Evolutionary conservation across 2,888 invertebrate genomes (phyloP).

Genomic region (Altica lythri): DNA sequence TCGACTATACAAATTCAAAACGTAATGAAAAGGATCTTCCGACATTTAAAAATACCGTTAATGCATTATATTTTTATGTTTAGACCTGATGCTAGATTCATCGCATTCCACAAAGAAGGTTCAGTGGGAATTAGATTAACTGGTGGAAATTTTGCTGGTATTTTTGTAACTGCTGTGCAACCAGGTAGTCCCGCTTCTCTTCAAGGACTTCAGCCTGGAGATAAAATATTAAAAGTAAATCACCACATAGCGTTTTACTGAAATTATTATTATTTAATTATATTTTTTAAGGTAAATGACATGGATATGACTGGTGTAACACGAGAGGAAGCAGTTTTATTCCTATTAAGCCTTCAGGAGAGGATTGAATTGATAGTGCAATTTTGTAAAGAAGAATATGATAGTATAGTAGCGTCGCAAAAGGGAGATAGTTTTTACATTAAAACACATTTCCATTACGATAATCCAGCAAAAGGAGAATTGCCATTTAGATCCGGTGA

Average conservation of each 20-base stretch:
- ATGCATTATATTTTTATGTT: too few relatives aligned
- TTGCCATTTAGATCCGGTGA: slow-evolving; percentile 95
- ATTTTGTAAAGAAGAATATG: slow-evolving; percentile 92
- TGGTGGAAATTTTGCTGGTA: slow-evolving; percentile 98
- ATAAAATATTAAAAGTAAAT: slow-evolving; percentile 88
- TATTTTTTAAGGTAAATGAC: slow-evolving; percentile 80
- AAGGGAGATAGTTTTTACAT: slow-evolving; percentile 77
- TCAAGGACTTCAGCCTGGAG: slow-evolving; percentile 94
- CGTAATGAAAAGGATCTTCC: too few relatives aligned
- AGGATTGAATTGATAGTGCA: slow-evolving; percentile 95
- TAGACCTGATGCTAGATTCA: slow-evolving; percentile 85
- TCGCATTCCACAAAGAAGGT: slow-evolving; percentile 95
- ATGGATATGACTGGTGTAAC: slow-evolving; percentile 97
- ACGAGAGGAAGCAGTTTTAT: slow-evolving; percentile 94
- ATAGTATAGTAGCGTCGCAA: slow-evolving; percentile 88
- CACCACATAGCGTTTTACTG: background rate
- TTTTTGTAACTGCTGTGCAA: slow-evolving; percentile 98
- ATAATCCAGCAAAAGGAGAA: slow-evolving; percentile 90
- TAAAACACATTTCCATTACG: slow-evolving; percentile 96
- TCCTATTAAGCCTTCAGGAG: slow-evolving; percentile 87
- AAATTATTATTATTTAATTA: background rate
- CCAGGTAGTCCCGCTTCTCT: slow-evolving; percentile 93
- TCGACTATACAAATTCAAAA: too few relatives aligned
- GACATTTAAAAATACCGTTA: too few relatives aligned
- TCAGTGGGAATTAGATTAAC: slow-evolving; percentile 94